Evolutionary conservation across 2,113 vertebrate species (phyloP).

Genomic region (Eudyptes chrysolophus): DNA sequence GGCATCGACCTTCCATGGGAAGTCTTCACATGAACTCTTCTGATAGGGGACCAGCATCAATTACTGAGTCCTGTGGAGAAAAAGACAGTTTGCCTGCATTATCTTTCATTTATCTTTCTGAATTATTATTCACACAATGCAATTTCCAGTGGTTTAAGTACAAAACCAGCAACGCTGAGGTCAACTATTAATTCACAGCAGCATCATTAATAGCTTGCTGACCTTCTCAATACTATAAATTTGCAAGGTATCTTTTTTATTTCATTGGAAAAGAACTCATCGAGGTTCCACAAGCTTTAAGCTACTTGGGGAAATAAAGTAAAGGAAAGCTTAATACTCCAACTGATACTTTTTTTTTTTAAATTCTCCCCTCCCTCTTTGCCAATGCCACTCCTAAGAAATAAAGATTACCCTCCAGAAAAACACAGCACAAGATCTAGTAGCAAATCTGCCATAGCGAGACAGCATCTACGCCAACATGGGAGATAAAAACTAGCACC

Average conservation of each 20-base stretch:
- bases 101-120: neutral
- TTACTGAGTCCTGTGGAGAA: neutral
- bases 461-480: neutral
- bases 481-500: neutral
- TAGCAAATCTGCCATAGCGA: neutral
- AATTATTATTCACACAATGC: neutral
- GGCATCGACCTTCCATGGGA: neutral
- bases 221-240: neutral
- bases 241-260: neutral
- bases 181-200: neutral
- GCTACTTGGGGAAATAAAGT: neutral
- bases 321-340: neutral
- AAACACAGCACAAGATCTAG: neutral
- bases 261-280: neutral
- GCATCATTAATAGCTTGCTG: neutral
- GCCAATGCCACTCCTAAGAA: neutral
- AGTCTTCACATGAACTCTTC: neutral
- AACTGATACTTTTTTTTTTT: rapidly evolving
- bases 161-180: neutral
- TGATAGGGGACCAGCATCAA: neutral
- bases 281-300: neutral
- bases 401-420: neutral
- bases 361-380: neutral
- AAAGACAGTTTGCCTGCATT: neutral
- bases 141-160: neutral